Evolutionary conservation across 2,888 invertebrate species (phyloP).

Genomic region (Synanthedon formicaeformis): DNA sequence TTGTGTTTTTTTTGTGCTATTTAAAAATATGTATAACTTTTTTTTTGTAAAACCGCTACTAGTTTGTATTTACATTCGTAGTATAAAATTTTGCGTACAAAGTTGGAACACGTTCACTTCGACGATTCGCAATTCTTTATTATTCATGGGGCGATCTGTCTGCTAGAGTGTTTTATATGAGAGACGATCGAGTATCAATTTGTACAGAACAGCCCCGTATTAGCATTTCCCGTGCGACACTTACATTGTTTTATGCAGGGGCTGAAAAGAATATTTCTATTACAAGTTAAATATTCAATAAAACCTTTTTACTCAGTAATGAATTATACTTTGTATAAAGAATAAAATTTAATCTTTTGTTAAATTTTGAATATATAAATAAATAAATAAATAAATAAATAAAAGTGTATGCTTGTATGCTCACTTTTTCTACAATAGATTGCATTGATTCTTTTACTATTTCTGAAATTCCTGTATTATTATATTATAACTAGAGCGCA

Average conservation of each 20-base stretch:
- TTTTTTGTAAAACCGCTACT: no score
- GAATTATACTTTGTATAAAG: no score
- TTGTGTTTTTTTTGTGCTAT: no score
- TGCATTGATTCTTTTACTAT: no score
- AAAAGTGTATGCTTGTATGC: no score
- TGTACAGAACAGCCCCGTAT: slow-evolving; percentile 59
- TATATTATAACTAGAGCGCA: no score
- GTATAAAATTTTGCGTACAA: neutral
- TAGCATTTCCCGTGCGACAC: slow-evolving; percentile 56
- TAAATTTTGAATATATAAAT: no score
- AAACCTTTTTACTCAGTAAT: neutral
- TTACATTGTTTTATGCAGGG: slow-evolving; percentile 49
- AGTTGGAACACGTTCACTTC: slow-evolving; percentile 23
- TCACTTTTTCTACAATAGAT: no score
- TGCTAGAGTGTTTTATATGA: slow-evolving; percentile 69
- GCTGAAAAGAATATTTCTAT: slow-evolving; percentile 4
- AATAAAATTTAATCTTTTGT: no score
- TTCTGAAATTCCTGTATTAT: no score
- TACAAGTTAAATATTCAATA: neutral
- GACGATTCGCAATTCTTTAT: slow-evolving; percentile 62
- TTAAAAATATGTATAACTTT: no score
- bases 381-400: no score
- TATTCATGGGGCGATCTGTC: slow-evolving; percentile 66
- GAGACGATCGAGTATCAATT: slow-evolving; percentile 71
- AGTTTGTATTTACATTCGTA: neutral